Conservation (phyloP, 2,888 invertebrate genomes). For the Tridacna crocea region DNA sequence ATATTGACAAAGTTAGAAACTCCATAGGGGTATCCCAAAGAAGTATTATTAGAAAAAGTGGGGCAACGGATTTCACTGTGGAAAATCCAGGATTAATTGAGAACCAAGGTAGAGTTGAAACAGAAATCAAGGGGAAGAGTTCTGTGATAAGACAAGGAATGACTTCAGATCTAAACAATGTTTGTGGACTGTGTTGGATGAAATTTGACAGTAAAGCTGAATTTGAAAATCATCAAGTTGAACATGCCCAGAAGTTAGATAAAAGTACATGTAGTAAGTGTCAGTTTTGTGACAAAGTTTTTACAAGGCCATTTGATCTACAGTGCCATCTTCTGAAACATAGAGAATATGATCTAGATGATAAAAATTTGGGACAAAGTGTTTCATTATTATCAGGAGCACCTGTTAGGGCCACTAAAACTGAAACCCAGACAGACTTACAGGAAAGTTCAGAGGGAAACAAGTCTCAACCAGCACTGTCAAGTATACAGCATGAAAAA, state of each 20-base stretch:
- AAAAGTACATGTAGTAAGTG: constrained; percentile 1
- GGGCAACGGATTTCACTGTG: neutral
- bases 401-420: neutral
- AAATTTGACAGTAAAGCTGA: constrained; percentile 10
- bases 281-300: constrained; percentile 20
- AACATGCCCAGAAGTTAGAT: constrained; percentile 21
- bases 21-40: too few relatives aligned
- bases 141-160: neutral
- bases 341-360: neutral
- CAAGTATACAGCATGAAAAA: neutral
- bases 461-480: neutral
- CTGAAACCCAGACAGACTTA: neutral
- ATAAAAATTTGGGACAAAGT: neutral
- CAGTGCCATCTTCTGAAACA: constrained; percentile 46
- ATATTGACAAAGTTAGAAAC: neutral
- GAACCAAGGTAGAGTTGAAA: neutral
- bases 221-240: constrained; percentile 27
- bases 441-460: neutral
- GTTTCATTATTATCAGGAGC: neutral
- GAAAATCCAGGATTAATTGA: neutral
- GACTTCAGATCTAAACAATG: constrained; percentile 2
- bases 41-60: neutral
- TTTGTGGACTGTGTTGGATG: constrained; percentile 28
- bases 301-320: constrained; percentile 27
- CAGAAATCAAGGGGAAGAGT: neutral